These are phyloP conservation scores for Gasterosteus aculeatus DNA, from an alignment of 2,113 vertebrate species.

Conservation along the genomic window DNA sequence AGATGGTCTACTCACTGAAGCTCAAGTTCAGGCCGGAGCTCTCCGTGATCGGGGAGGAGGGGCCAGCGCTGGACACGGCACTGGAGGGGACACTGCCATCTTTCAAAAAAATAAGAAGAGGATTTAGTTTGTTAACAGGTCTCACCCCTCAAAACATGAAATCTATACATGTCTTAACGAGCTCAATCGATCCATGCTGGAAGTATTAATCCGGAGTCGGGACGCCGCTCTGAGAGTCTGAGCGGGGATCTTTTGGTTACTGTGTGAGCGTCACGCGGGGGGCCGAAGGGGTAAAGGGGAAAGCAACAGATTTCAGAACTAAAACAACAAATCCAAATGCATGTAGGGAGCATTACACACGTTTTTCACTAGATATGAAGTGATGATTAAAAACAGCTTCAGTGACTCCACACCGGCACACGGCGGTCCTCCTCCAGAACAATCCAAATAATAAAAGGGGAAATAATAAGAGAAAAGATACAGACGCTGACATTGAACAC, in stretches of 20 bases:
- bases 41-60: conserved; percentile 86
- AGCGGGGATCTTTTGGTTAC: too few species aligned
- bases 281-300: conserved; percentile 13
- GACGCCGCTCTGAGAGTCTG: background rate
- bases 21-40: conserved; percentile 83
- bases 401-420: background rate
- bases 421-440: background rate
- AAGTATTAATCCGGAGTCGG: background rate
- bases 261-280: conserved; percentile 25
- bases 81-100: conserved; percentile 90
- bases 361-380: background rate
- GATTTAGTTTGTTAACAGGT: background rate
- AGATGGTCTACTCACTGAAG: conserved; percentile 81
- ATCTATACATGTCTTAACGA: background rate
- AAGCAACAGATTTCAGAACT: background rate
- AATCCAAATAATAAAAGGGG: too few species aligned
- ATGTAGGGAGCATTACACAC: background rate
- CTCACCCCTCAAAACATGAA: background rate
- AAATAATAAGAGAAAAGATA: too few species aligned
- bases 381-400: background rate
- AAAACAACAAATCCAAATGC: background rate
- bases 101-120: conserved; percentile 60
- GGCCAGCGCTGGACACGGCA: conserved; percentile 90
- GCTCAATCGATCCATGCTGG: background rate
- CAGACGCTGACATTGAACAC: too few species aligned